Conservation (phyloP, 2,113 vertebrate genomes). For the Heliornis fulica region DNA sequence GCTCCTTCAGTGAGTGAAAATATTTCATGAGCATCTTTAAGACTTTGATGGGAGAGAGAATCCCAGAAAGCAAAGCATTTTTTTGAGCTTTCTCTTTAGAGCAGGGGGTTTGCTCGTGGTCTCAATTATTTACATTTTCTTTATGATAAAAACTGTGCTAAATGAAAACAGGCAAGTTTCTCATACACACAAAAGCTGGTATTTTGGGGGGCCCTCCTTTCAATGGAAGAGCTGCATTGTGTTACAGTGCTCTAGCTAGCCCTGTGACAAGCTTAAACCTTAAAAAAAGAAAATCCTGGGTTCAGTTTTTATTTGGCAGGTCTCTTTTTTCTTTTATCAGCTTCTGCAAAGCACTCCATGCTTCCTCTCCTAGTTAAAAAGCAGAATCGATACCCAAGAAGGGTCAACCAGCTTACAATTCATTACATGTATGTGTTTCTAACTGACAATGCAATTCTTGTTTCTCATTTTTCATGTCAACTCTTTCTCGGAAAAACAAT, state of each 20-base stretch:
- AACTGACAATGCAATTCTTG: conserved; percentile 18
- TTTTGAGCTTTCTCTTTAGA: neutral
- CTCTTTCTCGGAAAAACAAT: neutral
- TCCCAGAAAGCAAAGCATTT: neutral
- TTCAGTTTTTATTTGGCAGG: neutral
- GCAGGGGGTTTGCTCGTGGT: accelerated
- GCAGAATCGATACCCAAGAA: conserved; percentile 32
- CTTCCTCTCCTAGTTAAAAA: neutral
- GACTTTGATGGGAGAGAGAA: neutral
- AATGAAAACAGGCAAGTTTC: neutral
- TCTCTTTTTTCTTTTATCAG: neutral
- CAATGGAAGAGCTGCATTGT: neutral
- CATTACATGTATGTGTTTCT: conserved; percentile 32
- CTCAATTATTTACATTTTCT: conserved; percentile 21
- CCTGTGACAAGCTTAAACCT: neutral
- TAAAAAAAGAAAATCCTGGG: neutral
- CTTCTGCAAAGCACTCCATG: neutral
- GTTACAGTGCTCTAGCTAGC: neutral
- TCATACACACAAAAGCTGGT: neutral
- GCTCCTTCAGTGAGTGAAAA: neutral
- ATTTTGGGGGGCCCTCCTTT: neutral
- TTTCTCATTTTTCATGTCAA: conserved; percentile 55
- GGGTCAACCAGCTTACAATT: conserved; percentile 45
- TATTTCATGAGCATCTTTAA: conserved; percentile 39
- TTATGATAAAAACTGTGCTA: neutral